Conservation (phyloP, 2,113 vertebrate species). For the Lipophrys pholis region DNA sequence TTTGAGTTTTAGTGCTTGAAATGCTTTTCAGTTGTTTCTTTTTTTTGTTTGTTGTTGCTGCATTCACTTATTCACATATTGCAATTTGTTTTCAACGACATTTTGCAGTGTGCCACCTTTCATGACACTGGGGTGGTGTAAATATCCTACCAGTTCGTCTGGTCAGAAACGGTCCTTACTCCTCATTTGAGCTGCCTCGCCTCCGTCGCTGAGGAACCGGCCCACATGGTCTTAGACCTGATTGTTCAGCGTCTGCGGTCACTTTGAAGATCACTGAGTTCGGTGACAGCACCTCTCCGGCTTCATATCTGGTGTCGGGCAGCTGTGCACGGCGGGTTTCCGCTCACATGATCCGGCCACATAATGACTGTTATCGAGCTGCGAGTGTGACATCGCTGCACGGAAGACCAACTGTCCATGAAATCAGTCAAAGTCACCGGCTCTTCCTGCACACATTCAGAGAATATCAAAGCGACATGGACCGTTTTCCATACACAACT, state of each 20-base stretch:
- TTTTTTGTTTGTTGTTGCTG: no score
- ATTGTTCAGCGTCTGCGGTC: not conserved
- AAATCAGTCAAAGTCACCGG: slow-evolving; percentile 13
- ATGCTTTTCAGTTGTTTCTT: no score
- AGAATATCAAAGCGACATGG: not conserved
- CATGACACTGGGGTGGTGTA: no score
- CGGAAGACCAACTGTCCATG: not conserved
- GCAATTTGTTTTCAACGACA: no score
- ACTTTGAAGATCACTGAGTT: not conserved
- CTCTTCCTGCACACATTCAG: not conserved
- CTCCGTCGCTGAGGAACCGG: no score
- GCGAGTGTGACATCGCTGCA: slow-evolving; percentile 1
- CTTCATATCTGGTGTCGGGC: not conserved
- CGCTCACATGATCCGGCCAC: slow-evolving; percentile 14
- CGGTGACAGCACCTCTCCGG: not conserved
- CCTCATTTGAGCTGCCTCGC: no score
- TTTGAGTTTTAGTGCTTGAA: no score
- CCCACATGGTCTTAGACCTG: not conserved
- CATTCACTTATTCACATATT: no score
- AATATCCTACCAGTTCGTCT: no score
- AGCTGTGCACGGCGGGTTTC: not conserved
- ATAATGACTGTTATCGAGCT: slow-evolving; percentile 27
- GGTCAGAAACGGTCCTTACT: no score
- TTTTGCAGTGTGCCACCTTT: no score
- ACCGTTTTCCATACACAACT: not conserved